Evolutionary conservation across 2,113 vertebrate species (phyloP).

Genomic region (Conger conger): DNA sequence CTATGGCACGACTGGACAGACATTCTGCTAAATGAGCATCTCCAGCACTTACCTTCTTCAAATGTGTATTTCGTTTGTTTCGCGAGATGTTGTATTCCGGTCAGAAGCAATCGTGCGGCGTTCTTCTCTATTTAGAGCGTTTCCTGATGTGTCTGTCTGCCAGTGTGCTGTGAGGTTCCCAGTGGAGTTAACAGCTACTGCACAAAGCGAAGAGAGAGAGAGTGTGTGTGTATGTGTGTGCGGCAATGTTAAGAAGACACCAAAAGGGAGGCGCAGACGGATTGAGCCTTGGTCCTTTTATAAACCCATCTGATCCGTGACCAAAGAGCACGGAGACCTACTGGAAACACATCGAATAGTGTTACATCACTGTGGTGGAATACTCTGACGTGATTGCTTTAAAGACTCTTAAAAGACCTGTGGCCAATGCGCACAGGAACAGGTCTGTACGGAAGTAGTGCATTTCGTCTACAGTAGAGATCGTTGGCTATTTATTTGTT

Average conservation of each 20-base stretch:
- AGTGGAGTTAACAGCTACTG: conserved; percentile 9
- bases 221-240: not conserved
- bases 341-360: not conserved
- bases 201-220: not conserved
- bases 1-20: not conserved
- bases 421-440: not conserved
- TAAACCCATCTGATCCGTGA: conserved; percentile 42
- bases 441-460: not conserved
- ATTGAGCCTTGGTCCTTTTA: conserved; percentile 31
- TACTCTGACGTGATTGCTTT: not conserved
- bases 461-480: not conserved
- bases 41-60: not conserved
- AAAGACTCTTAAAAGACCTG: not conserved
- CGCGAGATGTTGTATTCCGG: not conserved
- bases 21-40: not conserved
- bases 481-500: not conserved
- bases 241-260: not conserved
- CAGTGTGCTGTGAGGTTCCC: conserved; percentile 18
- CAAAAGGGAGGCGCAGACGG: conserved; percentile 50
- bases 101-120: not conserved
- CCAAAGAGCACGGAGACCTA: conserved; percentile 39
- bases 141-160: conserved; percentile 28
- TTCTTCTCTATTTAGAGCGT: not conserved
- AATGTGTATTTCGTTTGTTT: not conserved
- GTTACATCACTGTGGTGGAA: not conserved